Percentiles rank a stretch among this genome's conserved stretches.
phyloP scores from a whole-genome alignment of 2,797 vertebrate species.

The Eurystomus glaucurus region DNA sequence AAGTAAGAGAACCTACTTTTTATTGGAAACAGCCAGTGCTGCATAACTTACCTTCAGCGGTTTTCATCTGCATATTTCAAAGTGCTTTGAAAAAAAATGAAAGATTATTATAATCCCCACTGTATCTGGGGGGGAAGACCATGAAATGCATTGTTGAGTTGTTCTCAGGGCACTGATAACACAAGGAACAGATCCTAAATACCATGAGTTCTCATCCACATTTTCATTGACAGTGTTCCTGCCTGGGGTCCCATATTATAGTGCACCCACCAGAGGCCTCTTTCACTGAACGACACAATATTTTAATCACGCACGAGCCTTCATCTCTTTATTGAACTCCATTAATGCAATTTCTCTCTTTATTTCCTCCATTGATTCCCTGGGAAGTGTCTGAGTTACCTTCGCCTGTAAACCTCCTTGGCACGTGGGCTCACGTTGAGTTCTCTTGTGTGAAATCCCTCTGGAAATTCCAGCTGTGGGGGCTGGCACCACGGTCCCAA shows the following conservation, averaged over 20 bases:
- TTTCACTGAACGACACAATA: rapidly evolving
- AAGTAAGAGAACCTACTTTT: not conserved
- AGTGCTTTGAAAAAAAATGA: not conserved
- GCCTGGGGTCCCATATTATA: not conserved
- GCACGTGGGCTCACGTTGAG: rapidly evolving
- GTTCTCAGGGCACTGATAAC: not conserved
- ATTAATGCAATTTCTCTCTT: not conserved
- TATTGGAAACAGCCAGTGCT: not conserved
- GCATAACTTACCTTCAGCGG: not conserved
- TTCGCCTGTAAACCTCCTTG: not conserved
- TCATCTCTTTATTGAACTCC: not conserved
- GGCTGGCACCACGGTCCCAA: rapidly evolving
- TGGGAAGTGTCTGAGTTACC: not conserved
- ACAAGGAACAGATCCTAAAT: not conserved
- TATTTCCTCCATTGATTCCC: not conserved
- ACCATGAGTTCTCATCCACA: not conserved
- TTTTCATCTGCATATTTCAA: not conserved
- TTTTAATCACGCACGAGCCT: not conserved
- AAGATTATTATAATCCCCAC: not conserved
- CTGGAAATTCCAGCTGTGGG: not conserved
- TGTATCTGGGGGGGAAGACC: not conserved
- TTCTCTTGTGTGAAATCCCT: rapidly evolving
- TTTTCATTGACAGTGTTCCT: not conserved
- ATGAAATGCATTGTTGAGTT: not conserved
- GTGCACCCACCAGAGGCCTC: not conserved